phyloP scores from a whole-genome alignment of 2,888 invertebrate species.

The Heteropelma amictum region DNA sequence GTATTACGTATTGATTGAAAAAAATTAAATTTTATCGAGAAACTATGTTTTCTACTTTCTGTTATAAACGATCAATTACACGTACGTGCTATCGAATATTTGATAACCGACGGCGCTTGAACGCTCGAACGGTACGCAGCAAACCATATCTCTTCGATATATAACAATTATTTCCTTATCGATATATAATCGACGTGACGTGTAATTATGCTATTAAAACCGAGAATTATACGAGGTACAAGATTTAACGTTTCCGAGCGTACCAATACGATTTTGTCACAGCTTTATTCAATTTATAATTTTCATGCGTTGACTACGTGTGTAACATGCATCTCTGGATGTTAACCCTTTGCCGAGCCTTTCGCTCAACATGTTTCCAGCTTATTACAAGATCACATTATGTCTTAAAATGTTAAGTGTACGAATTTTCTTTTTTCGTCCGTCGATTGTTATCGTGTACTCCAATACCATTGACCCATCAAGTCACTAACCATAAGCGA shows the following conservation, averaged over 20 bases:
- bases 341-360: too few relatives aligned
- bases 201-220: constrained; percentile 46
- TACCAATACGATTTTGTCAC: constrained; percentile 34
- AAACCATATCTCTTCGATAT: neutral
- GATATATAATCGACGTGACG: constrained; percentile 41
- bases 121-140: constrained; percentile 39
- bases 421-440: too few relatives aligned
- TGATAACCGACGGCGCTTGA: constrained; percentile 25
- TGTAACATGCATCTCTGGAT: neutral
- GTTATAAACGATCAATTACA: neutral
- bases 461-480: too few relatives aligned
- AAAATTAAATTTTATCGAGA: too few relatives aligned
- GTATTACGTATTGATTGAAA: neutral
- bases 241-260: neutral
- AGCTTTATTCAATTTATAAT: neutral
- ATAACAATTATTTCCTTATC: constrained; percentile 52
- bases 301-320: neutral
- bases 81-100: constrained; percentile 23
- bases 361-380: too few relatives aligned
- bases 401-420: too few relatives aligned
- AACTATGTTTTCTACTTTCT: too few relatives aligned
- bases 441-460: too few relatives aligned
- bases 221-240: constrained; percentile 30
- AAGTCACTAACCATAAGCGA: too few relatives aligned
- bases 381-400: too few relatives aligned